Conservation (phyloP, 1,140 invertebrate genomes). For the Drosophila repletoides region DNA sequence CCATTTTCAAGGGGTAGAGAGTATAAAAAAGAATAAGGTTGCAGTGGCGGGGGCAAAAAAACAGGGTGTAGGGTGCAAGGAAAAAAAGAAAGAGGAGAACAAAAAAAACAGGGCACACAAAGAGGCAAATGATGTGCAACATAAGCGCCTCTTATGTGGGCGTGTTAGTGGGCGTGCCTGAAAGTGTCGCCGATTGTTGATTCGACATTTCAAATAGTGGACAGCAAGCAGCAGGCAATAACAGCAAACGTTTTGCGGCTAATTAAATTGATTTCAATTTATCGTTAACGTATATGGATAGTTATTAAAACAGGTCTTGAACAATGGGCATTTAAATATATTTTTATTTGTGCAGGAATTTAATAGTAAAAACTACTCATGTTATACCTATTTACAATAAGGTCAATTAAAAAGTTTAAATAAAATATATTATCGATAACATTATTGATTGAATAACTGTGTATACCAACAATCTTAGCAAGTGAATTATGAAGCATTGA, state of each 20-base stretch:
- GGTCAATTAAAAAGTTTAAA: too few species aligned
- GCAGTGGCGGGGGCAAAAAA: background rate
- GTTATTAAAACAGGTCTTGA: background rate
- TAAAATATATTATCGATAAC: too few species aligned
- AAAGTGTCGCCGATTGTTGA: constrained; percentile 25
- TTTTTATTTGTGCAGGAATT: too few species aligned
- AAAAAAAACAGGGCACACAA: background rate
- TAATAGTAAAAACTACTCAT: too few species aligned
- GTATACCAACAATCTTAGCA: too few species aligned
- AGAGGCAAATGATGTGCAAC: constrained; percentile 48
- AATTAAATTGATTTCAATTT: constrained; percentile 20
- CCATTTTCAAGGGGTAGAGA: too few species aligned
- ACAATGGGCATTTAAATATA: too few species aligned
- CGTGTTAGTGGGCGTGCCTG: constrained; percentile 14
- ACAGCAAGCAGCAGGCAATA: background rate
- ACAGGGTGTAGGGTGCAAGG: too few species aligned
- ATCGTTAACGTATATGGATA: constrained; percentile 11
- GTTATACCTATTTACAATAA: too few species aligned
- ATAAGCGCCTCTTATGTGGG: constrained; percentile 33
- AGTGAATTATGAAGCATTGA: too few species aligned
- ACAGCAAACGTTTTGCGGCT: constrained; percentile 5
- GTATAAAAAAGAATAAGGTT: too few species aligned
- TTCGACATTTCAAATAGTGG: constrained; percentile 6
- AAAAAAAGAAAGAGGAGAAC: background rate
- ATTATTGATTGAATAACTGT: too few species aligned